Base-by-base conservation (phyloP, 1,140 invertebrate species). In the Temnothorax curvispinosus region DNA sequence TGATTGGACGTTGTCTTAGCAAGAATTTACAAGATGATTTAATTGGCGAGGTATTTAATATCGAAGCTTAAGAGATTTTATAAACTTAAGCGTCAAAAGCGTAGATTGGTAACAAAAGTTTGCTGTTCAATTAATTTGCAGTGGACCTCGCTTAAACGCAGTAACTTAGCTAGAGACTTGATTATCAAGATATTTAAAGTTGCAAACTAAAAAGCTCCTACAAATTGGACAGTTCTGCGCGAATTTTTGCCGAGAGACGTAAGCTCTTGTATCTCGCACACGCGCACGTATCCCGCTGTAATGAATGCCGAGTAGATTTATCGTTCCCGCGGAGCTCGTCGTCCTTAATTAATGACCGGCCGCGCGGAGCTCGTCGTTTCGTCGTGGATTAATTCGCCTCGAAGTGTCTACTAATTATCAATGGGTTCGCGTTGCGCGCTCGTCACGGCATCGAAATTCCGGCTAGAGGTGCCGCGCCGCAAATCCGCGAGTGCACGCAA, bases 371-470 rank as follows among this genome's bases (percentile, higher is more conserved):
- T 60, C 72, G 89, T 89, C 88, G 85, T 89, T 75, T 80, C 89
- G 86, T 87, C 78, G 85, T 88, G 87, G 87, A 90, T 90, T 90
- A 90, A 90, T 90, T 90, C 82, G 87, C 89, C 77, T 90, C 89
- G 69, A 90, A 88, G 89, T 88, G 89, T 90, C 89, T 90, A 90
- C 89, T 90, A 90, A 90, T 90, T 90, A 90, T 90, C 89, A 78
- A 82, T 72, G 38, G 82, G 65, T 71, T 90, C 82, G 81, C 84
- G 86, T 86, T 78, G 82, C 89, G 86, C 85, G 67, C 60, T 87
- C 50, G 74, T 87, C 78, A 75, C 67, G 58, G 88, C 78, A 82
- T 90, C 72, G 89, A 88, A 90, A 90, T 90, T 88, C 89, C 81
- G 75, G 81, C 76, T 82, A 65, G 81, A 82, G 80, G 86, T 67